Conservation (phyloP, 2,797 vertebrate genomes). For the Lophius americanus region DNA sequence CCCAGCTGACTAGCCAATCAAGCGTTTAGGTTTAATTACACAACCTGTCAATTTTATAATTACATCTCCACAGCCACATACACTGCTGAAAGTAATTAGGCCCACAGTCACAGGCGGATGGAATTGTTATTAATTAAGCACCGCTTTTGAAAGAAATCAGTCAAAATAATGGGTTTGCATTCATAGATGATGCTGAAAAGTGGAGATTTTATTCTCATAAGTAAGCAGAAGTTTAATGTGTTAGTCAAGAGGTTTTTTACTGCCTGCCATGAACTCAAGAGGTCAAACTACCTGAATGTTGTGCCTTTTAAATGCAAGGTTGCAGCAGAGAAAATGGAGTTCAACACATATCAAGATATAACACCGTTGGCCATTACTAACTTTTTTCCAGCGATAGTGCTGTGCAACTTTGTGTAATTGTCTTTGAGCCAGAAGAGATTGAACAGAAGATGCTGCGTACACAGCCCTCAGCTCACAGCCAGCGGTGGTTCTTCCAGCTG, state of each 20-base stretch:
- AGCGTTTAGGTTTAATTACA: slow-evolving; percentile 39
- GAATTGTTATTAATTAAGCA: slow-evolving; percentile 19
- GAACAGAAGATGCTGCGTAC: too few species aligned
- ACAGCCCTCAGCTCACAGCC: too few species aligned
- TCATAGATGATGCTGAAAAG: not conserved
- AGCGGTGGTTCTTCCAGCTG: too few species aligned
- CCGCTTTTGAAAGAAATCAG: not conserved
- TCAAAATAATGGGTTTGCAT: too few species aligned
- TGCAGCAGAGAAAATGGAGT: not conserved
- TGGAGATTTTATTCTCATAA: not conserved
- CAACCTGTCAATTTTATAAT: slow-evolving; percentile 63
- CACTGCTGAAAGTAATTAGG: slow-evolving; percentile 44
- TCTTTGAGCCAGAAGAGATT: not conserved
- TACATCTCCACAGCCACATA: slow-evolving; percentile 51
- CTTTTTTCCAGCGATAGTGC: not conserved
- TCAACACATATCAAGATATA: not conserved
- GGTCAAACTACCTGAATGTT: not conserved
- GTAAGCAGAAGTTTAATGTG: not conserved
- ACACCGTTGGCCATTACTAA: not conserved
- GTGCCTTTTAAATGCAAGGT: not conserved
- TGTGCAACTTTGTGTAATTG: not conserved
- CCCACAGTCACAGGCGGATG: slow-evolving; percentile 16
- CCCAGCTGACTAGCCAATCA: slow-evolving; percentile 66
- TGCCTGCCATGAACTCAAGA: slow-evolving; percentile 20
- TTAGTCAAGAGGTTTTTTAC: not conserved